Conservation (phyloP, 2,888 invertebrate species). For the Anagyrus pseudococci region DNA sequence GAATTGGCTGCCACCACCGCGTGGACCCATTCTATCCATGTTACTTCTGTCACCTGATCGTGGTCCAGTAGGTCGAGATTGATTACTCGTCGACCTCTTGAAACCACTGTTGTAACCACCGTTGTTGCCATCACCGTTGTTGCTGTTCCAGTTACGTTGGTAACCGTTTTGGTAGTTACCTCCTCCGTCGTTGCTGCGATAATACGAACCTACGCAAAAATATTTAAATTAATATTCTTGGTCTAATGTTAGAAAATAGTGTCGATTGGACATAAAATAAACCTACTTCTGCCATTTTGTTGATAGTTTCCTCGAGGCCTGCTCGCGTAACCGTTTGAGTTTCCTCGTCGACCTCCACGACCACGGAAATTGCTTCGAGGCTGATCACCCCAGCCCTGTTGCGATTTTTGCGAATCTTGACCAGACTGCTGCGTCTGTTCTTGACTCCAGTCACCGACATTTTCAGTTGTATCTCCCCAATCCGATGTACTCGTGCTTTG, state of each 20-base stretch:
- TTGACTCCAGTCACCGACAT: constrained; percentile 57
- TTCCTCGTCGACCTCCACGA: constrained; percentile 64
- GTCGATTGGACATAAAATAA: not conserved
- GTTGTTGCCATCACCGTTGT: constrained; percentile 43
- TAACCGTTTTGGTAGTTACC: constrained; percentile 60
- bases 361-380: constrained; percentile 59
- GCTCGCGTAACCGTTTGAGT: constrained; percentile 65
- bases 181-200: constrained; percentile 55
- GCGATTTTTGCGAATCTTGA: constrained; percentile 48
- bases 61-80: constrained; percentile 47
- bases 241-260: not conserved
- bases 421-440: constrained; percentile 55
- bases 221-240: constrained; percentile 2
- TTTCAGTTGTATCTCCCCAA: constrained; percentile 51
- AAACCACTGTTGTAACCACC: constrained; percentile 49
- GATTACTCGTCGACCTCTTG: constrained; percentile 43
- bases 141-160: constrained; percentile 55
- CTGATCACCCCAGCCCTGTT: constrained; percentile 55
- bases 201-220: constrained; percentile 48
- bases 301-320: constrained; percentile 62
- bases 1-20: constrained; percentile 53
- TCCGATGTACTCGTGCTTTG: constrained; percentile 50
- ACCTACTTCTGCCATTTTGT: constrained; percentile 56
- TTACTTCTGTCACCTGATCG: constrained; percentile 39
- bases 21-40: not conserved